Percentiles rank a stretch among this genome's conserved stretches.
Conservation (phyloP, 2,113 vertebrate species). For the Chaetorhynchus papuensis region DNA sequence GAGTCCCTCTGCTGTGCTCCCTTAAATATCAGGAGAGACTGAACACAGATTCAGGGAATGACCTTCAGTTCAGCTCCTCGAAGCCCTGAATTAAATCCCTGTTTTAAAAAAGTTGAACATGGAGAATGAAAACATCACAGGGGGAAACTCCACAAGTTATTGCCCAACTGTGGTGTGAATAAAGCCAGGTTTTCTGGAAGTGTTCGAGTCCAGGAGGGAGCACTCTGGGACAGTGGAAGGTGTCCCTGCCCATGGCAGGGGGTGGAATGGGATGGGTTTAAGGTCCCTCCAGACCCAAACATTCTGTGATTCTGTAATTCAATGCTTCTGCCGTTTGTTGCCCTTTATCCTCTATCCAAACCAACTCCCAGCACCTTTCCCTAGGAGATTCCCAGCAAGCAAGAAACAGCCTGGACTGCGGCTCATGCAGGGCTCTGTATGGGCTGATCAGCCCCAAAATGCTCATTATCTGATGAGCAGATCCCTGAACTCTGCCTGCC, state of each 20-base stretch:
- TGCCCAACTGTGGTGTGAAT: not conserved
- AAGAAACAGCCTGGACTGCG: not conserved
- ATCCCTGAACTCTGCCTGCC: not conserved
- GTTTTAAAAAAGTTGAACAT: not conserved
- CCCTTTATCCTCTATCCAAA: not conserved
- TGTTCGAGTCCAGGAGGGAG: not conserved
- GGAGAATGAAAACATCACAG: not conserved
- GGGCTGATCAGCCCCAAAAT: not conserved
- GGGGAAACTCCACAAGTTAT: not conserved
- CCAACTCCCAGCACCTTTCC: not conserved
- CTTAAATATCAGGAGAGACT: not conserved
- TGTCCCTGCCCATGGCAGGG: not conserved
- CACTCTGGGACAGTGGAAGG: not conserved
- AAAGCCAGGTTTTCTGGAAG: not conserved
- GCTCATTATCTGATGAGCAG: fast-evolving
- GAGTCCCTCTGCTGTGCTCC: not conserved
- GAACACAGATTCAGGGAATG: not conserved
- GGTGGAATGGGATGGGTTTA: not conserved
- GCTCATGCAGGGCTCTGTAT: fast-evolving
- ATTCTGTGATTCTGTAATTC: not conserved
- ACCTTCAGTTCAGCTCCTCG: not conserved
- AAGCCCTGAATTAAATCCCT: not conserved
- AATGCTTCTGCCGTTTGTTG: not conserved
- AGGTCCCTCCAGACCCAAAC: not conserved
- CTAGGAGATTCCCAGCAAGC: not conserved